Conservation (phyloP, 2,888 invertebrate genomes). For the Parnassius glacialis region DNA sequence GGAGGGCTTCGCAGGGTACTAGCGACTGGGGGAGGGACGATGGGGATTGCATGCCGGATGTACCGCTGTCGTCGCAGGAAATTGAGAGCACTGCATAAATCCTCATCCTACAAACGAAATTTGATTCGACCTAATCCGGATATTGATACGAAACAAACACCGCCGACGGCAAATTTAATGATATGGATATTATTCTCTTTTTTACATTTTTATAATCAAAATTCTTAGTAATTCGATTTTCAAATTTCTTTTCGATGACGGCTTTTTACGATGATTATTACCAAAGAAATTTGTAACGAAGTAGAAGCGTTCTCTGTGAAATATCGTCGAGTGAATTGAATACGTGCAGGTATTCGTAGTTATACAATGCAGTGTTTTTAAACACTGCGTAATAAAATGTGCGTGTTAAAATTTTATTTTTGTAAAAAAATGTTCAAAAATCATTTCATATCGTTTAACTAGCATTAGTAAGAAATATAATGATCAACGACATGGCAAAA, state of each 20-base stretch:
- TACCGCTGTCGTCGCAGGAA: constrained; percentile 77
- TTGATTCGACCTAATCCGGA: constrained; percentile 78
- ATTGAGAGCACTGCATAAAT: constrained; percentile 80
- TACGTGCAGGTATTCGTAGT: constrained; percentile 68
- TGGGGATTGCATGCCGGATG: constrained; percentile 65
- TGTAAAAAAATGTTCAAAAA: too few relatives aligned
- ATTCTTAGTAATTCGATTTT: constrained; percentile 46
- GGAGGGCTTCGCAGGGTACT: constrained; percentile 38
- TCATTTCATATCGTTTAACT: too few relatives aligned
- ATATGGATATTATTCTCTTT: constrained; percentile 36
- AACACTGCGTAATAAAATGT: constrained; percentile 36
- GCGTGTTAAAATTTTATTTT: constrained; percentile 26
- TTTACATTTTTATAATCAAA: constrained; percentile 33
- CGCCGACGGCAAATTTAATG: constrained; percentile 49
- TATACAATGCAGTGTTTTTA: constrained; percentile 39
- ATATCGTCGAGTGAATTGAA: constrained; percentile 72
- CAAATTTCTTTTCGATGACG: constrained; percentile 44
- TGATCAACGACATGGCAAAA: too few relatives aligned
- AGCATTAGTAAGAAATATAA: too few relatives aligned
- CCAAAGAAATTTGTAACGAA: constrained; percentile 40
- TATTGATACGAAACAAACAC: constrained; percentile 76
- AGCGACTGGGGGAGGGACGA: constrained; percentile 30
- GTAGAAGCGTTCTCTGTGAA: constrained; percentile 57
- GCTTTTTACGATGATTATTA: constrained; percentile 39
- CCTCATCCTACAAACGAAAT: constrained; percentile 77